Percentiles rank a stretch among this genome's conserved stretches.
Conservation (phyloP, 2,888 invertebrate genomes). For the Idaea aversata region DNA sequence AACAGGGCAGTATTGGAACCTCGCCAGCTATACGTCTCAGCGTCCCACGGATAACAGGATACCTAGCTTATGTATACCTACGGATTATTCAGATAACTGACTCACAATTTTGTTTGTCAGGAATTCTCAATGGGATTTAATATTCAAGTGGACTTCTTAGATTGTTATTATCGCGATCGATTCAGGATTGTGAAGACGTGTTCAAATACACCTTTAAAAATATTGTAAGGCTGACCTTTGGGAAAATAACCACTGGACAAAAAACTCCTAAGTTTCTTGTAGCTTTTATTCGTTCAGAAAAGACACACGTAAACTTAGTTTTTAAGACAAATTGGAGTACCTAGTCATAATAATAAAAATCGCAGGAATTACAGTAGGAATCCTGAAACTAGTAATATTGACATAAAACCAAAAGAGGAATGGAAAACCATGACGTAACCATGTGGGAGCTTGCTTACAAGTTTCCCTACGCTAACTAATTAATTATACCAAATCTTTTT, state of each 20-base stretch:
- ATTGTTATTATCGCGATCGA: slow-evolving; percentile 22
- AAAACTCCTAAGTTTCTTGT: no score
- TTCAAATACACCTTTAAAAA: not conserved
- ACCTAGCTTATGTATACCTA: slow-evolving; percentile 39
- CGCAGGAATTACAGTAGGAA: no score
- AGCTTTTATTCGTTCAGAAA: no score
- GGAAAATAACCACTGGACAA: no score
- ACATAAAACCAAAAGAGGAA: no score
- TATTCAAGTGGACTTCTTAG: slow-evolving; percentile 16
- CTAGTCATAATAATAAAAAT: no score
- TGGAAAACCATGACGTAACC: no score
- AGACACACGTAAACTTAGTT: no score
- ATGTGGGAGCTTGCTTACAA: no score
- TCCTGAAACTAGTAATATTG: no score
- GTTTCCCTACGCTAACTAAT: not conserved
- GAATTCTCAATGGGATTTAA: slow-evolving; percentile 35
- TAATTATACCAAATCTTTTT: not conserved
- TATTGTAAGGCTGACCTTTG: not conserved
- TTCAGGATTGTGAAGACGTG: not conserved
- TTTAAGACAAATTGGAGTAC: no score
- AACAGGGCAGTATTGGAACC: slow-evolving; percentile 50
- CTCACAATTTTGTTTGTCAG: slow-evolving; percentile 44
- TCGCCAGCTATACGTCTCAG: slow-evolving; percentile 56
- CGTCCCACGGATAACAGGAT: slow-evolving; percentile 43
- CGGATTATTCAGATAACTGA: slow-evolving; percentile 47